Percentiles rank a stretch among this genome's conserved stretches.
phyloP scores from a whole-genome alignment of 2,888 invertebrate species.

The Leucophenga maculata region DNA sequence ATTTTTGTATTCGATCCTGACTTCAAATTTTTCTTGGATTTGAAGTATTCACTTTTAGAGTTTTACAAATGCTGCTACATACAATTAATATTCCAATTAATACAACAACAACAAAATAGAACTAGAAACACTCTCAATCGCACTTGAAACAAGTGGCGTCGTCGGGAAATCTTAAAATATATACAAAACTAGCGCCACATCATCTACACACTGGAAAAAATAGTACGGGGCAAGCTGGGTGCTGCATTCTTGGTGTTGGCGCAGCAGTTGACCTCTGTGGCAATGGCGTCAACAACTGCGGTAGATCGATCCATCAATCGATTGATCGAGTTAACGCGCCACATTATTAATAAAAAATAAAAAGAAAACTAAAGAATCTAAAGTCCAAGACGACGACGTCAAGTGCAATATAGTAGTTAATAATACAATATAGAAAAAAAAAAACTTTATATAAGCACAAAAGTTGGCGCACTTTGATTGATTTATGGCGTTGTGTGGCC shows the following conservation, averaged over 20 bases:
- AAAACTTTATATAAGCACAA: not conserved
- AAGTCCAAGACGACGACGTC: not conserved
- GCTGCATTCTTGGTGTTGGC: not conserved
- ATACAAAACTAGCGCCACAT: too few relatives aligned
- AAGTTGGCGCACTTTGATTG: conserved; percentile 36
- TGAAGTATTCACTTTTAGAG: too few relatives aligned
- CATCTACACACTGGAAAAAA: too few relatives aligned
- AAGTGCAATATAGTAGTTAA: conserved; percentile 1
- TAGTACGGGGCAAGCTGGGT: conserved; percentile 9
- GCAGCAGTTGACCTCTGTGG: conserved; percentile 5
- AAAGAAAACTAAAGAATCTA: conserved; percentile 1
- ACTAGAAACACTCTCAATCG: too few relatives aligned
- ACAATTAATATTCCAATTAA: too few relatives aligned
- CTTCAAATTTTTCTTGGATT: too few relatives aligned
- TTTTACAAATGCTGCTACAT: too few relatives aligned
- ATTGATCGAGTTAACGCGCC: conserved; percentile 13
- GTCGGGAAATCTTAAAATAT: too few relatives aligned
- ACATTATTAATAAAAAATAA: not conserved
- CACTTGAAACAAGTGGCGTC: too few relatives aligned
- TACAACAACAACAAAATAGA: too few relatives aligned
- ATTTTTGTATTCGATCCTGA: too few relatives aligned
- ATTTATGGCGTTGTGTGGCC: conserved; percentile 27
- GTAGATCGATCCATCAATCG: conserved; percentile 25
- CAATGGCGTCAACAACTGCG: conserved; percentile 17
- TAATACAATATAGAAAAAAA: conserved; percentile 9